A percentile compares a stretch with the other conserved stretches of the same genome.
phyloP scores from a whole-genome alignment of 2,113 vertebrate species.

The Acinonyx jubatus region DNA sequence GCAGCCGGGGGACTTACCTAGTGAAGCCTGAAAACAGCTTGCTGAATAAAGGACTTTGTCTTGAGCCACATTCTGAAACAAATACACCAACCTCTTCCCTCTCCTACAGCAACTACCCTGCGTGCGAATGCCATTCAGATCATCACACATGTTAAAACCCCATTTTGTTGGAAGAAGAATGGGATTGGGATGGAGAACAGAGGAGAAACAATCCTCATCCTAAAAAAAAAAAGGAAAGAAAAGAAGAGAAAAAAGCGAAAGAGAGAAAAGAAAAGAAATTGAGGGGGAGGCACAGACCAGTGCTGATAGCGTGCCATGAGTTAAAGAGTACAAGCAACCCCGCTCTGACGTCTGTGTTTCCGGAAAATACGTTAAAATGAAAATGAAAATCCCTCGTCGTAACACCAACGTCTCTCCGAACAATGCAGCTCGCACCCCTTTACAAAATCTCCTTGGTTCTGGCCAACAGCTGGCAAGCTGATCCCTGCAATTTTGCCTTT shows the following conservation, averaged over 20 bases:
- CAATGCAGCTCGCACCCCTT: neutral
- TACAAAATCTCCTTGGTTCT: slow-evolving; percentile 41
- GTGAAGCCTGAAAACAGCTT: neutral
- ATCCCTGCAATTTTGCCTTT: slow-evolving; percentile 74
- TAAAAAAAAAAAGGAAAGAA: neutral
- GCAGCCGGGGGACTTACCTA: neutral
- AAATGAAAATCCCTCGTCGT: neutral
- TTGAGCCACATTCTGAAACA: neutral
- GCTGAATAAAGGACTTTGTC: neutral
- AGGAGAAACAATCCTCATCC: neutral
- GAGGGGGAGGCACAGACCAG: neutral
- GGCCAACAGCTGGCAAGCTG: slow-evolving; percentile 71
- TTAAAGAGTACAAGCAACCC: neutral
- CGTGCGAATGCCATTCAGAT: neutral
- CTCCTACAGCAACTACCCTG: neutral
- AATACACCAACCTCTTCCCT: neutral
- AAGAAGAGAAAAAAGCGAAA: too few species aligned
- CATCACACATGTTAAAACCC: neutral
- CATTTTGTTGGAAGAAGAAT: neutral
- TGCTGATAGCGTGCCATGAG: neutral
- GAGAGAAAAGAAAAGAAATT: neutral
- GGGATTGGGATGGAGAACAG: too few species aligned
- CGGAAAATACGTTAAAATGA: neutral
- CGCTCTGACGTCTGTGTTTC: neutral
- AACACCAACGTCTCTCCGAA: neutral